Evolutionary conservation across 2,888 invertebrate genomes (phyloP), one percentile per base, ranked within the genome.

Genomic region (Ellobium chinense): DNA sequence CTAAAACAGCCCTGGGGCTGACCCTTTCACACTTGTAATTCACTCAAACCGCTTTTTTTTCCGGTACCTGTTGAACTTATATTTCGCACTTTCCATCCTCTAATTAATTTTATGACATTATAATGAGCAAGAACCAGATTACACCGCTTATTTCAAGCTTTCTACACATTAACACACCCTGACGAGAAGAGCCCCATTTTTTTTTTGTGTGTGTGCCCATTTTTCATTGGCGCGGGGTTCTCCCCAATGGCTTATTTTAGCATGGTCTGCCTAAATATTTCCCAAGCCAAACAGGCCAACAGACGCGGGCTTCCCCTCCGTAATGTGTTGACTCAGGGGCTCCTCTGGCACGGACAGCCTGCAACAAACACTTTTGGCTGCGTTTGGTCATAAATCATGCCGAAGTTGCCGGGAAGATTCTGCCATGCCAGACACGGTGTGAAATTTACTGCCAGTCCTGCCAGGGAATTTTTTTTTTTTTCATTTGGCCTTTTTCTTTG

Each of bases 361-460:
- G 70, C 31, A 58, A 58, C 70, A 70, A 70, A 70, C 70, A 70
- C 70, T 58, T 69, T 69, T 56, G 70, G 56, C 70, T 34, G 12
- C 1, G 36, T 56, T 58, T 56, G 56, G 34, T 56, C 58, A 24
- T 56, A 58, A 70, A 70, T 58, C 58, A 56, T 24, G 69, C 24
- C 2, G 58, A 58, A 34, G 54, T 70, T 54, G 56, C 70, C 9
- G 34, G 70, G n/a, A 70, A 58, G 70, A 58, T 58, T 56, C 34
- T 56, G 70, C 56, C 70, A 70, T n/a, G 58, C 58, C 74, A 73
- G 81, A 78, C 78, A 73, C 65, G 1, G 81, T 77, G 81, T 78
- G 78, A 81, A 81, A 81, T 77, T 81, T 77, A 81, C 73, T 78
- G 81, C 81, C 78, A 62, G 62, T 12, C 70, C 56, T 70, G 70